Conservation (phyloP, 2,797 vertebrate genomes). For the Falco columbarius region DNA sequence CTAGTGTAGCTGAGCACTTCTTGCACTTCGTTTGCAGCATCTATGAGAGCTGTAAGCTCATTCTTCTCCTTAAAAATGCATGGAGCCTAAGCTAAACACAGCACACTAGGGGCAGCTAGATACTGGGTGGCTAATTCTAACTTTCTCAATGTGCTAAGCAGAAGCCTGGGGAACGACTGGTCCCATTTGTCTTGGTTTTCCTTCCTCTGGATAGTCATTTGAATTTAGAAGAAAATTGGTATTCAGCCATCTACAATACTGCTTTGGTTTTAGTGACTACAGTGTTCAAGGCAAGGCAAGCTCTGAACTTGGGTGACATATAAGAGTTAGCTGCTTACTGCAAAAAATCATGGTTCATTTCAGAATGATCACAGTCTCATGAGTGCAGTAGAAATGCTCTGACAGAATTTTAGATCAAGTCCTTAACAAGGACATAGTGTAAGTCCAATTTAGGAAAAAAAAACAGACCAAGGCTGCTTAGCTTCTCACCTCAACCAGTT, state of each 20-base stretch:
- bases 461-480: neutral
- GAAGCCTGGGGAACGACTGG: neutral
- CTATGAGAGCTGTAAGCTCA: neutral
- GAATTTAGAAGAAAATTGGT: neutral
- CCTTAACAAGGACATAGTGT: neutral
- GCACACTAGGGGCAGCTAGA: neutral
- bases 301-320: neutral
- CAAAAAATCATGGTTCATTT: neutral
- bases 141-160: neutral
- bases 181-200: neutral
- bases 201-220: neutral
- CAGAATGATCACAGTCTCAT: neutral
- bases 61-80: neutral
- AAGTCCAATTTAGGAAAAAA: neutral
- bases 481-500: neutral
- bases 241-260: neutral
- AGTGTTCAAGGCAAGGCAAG: neutral
- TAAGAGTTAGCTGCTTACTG: neutral
- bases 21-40: neutral
- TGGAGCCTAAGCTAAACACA: neutral
- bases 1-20: neutral
- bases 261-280: neutral
- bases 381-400: neutral
- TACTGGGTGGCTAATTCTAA: neutral
- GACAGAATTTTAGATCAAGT: neutral